Base-by-base conservation (phyloP, 2,113 vertebrate genomes). In the Aldabrachelys gigantea region DNA sequence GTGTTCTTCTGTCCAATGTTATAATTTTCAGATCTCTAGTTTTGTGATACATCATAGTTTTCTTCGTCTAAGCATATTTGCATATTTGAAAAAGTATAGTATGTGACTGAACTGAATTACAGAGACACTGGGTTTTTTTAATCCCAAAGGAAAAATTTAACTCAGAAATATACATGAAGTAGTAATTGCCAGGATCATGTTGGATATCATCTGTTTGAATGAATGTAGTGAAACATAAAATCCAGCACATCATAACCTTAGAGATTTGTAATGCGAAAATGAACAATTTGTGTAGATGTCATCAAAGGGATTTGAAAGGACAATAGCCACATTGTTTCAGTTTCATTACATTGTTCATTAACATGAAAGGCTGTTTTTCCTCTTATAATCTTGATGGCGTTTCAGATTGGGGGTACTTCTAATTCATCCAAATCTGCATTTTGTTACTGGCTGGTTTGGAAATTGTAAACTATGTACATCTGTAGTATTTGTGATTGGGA, bases 1-100 rank as follows among this genome's bases (percentile, higher is more conserved):
- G 92, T 94, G 97, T 97, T 94, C 96, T 93, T 44, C 85, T 80
- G 89, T 93, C 80, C 89, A 84, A 80, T 76, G 93, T 95, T 97
- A 90, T 96, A 88, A 94, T 96, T 95, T 92, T 96, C 91, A 94
- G 79, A 85, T 95, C 62, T 96, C 80, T 92, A 82, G 57, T 83
- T 97, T 97, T 89, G 86, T 89, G 92, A 86, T 92, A 95, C 59
- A 82, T 92, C 90, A 31, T 19, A 84, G 87, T 21, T 75, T 92
- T 94, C 90, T 96, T 86, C 50, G 47, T 94, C 92, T 27, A 84
- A 96, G 85, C 86, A 50, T 89, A 92, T 94, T 96, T 98, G 90
- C 79, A 94, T 95, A 94, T 80, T 76, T 96, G 91, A 93, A 95
- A 89, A 95, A 93, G 17, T 62, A 82, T 93, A 85, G 16, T 2